These are phyloP conservation scores for Emydoidea blandingii DNA, from an alignment of 2,797 vertebrate species.

Conservation along the genomic window DNA sequence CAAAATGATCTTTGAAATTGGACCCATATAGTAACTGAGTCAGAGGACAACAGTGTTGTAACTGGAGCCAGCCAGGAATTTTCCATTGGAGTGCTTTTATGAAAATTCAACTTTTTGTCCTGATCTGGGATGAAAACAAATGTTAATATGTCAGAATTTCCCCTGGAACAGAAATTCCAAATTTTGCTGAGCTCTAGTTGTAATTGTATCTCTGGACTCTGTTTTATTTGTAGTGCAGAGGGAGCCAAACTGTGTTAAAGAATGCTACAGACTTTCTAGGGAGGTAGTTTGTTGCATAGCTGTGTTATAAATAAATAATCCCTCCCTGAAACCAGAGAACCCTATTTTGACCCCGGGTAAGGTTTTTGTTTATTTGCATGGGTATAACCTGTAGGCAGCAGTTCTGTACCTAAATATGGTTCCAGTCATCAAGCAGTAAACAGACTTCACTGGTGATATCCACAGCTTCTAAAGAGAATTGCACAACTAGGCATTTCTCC, in stretches of 20 bases:
- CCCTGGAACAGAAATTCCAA: neutral
- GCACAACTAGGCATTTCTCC: neutral
- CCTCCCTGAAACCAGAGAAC: neutral
- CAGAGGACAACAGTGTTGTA: neutral
- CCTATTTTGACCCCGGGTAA: neutral
- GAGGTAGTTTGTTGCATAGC: neutral
- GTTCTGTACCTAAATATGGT: neutral
- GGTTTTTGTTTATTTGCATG: neutral
- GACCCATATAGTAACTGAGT: neutral
- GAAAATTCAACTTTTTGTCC: neutral
- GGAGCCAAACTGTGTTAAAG: neutral
- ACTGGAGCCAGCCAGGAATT: neutral
- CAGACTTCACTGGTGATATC: neutral
- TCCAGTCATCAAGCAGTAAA: neutral
- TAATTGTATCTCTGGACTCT: neutral
- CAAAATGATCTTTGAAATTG: neutral
- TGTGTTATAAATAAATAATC: slow-evolving; percentile 5
- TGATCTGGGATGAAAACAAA: neutral
- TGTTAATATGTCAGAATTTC: neutral
- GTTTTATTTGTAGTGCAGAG: neutral
- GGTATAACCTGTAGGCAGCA: neutral
- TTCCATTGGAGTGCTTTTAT: neutral
- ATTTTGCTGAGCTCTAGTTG: slow-evolving; percentile 11
- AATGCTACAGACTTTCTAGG: neutral
- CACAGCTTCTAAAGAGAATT: neutral